Conservation (phyloP, 2,797 vertebrate genomes). For the Myotis myotis region DNA sequence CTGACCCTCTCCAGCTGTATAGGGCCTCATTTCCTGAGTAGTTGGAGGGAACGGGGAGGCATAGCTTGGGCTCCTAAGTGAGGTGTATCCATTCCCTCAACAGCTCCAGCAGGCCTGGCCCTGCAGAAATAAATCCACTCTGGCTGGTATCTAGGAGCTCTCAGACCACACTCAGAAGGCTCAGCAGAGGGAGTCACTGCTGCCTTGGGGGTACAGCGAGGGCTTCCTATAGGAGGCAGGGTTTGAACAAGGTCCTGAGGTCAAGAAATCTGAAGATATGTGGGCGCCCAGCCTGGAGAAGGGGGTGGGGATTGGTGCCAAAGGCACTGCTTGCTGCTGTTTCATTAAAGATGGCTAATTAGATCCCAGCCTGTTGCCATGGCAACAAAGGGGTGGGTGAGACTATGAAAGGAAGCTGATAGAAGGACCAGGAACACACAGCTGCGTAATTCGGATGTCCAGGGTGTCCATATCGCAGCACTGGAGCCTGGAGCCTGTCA, state of each 20-base stretch:
- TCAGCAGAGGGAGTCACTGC: neutral
- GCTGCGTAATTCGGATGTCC: neutral
- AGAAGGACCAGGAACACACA: neutral
- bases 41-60: neutral
- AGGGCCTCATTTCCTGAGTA: neutral
- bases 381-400: neutral
- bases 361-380: slow-evolving; percentile 26
- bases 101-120: neutral
- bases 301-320: neutral
- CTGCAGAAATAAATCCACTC: neutral
- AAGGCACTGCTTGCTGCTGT: neutral
- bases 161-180: neutral
- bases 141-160: neutral
- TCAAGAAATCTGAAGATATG: neutral
- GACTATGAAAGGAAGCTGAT: slow-evolving; percentile 25
- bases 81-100: neutral
- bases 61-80: neutral
- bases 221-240: neutral
- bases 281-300: neutral
- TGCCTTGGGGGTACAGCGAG: neutral
- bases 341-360: slow-evolving; percentile 52
- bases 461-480: neutral
- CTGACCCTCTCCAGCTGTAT: neutral
- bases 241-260: neutral
- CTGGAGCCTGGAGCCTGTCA: neutral